Evolutionary conservation across 2,888 invertebrate genomes (phyloP), one percentile per base, ranked within the genome.

Genomic region (Melanostoma scalare): DNA sequence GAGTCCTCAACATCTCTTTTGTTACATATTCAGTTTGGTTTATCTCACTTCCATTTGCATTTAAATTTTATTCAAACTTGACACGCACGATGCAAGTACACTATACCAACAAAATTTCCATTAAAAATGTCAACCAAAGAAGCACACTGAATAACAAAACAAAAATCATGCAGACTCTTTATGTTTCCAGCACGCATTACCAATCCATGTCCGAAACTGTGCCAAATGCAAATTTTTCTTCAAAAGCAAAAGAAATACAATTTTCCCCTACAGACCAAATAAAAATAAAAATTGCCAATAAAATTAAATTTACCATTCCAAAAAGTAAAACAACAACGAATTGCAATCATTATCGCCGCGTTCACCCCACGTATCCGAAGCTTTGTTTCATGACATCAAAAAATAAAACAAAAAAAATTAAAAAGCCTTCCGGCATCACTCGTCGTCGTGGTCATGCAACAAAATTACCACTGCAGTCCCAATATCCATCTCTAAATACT

Each of bases 221-320:
- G 79, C 69, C 79, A 80, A 69, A 80, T 80, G 79, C 75, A 75
- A 75, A 80, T 77, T 56, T 63, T 31, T 6, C 58, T n/a, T 10
- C 68, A 76, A n/a, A 31, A 60, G 42, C n/a, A 6, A 1, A 9
- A 38, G 31, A 0, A 30, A 65, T 38, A 38, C 38, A 65, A 33
- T 75, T 50, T 58, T 58, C 67, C 8, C 35, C 33, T 50, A 1
- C 50, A 10, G 10, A 3, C 10, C 8, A 10, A 38, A 9, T 20
- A n/a, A 56, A 6, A 40, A 56, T 20, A 46, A 33, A 9, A 53
- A 20, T 53, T 38, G 53, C 31, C 55, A 48, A 36, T 72, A 38
- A 67, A 73, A 36, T 44, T n/a, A 58, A 65, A 56, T 80, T 75
- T 56, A 58, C 58, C 56, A 40, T 30, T 46, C 38, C 63, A 55